Percentiles rank a stretch among this genome's conserved stretches.
These are phyloP conservation scores for Periplaneta americana DNA, from an alignment of 1,140 invertebrate species.

Conservation along the genomic window DNA sequence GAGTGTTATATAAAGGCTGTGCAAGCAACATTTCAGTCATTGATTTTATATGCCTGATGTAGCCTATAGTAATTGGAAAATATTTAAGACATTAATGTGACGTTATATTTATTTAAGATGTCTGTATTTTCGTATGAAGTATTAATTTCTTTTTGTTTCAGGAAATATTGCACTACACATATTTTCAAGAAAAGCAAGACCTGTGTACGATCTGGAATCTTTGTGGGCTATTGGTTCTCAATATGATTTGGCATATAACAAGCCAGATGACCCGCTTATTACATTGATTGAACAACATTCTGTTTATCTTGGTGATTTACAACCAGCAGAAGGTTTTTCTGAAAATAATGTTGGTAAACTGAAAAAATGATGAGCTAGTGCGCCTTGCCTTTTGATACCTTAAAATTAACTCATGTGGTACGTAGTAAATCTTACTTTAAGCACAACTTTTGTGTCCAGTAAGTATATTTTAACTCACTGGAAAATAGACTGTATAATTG, in stretches of 20 bases:
- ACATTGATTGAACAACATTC: conserved; percentile 58
- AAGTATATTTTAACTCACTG: no score
- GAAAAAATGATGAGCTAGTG: no score
- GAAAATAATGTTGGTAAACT: not conserved
- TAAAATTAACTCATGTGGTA: no score
- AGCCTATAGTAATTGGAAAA: not conserved
- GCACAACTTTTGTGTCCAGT: no score
- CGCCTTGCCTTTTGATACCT: no score
- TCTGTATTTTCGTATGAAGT: not conserved
- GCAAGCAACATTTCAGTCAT: no score
- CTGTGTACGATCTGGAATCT: conserved; percentile 81
- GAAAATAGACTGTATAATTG: no score
- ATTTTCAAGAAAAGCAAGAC: conserved; percentile 62
- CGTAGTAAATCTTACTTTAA: no score
- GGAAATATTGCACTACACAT: conserved; percentile 90
- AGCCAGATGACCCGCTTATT: conserved; percentile 46
- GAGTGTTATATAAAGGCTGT: no score
- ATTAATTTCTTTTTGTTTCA: conserved; percentile 36
- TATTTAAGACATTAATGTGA: no score
- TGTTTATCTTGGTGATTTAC: conserved; percentile 50
- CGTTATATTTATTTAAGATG: not conserved
- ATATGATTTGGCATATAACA: conserved; percentile 66
- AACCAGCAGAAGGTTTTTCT: conserved; percentile 40
- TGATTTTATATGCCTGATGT: no score
- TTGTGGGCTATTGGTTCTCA: conserved; percentile 81